Base-by-base conservation (phyloP, 2,888 invertebrate genomes). In the Drosophila maculinotata region DNA sequence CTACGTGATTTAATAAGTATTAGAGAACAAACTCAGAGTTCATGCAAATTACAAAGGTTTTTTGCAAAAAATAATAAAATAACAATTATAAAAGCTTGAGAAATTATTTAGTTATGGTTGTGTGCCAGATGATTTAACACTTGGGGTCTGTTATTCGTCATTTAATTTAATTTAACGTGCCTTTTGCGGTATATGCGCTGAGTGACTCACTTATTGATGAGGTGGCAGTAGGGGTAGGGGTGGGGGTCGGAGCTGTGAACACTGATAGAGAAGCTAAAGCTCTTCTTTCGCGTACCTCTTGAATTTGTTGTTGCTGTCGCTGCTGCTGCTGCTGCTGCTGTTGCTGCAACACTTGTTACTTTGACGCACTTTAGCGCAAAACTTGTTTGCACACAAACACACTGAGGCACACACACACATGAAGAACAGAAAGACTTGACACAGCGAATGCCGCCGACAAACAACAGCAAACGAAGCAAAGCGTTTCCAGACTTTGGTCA, bases 1-100 rank as follows among this genome's bases (percentile, higher is more conserved):
- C 60, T 82, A 79, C 79, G 84, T 84, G 75, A 84, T 74, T 69
- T 53, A 48, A 56, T 52, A 12, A 5, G 28, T 17, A 67, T 52
- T 52, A 23, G 30, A 51, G 26, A 54, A 44, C 28, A 44, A 33
- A 20, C 20, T 20, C 44, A 35, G 54, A 67, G 51, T 35, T 48
- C 48, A 42, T 74, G 59, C 51, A 59, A 63, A 53, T 44, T 35
- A 23, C 17, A 39, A 44, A 28, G 8, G 30, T 41, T 10, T 20
- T 7, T 20, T 20, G 20, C 3, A 12, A 47, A 4, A 41, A 57
- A 51, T 35, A 44, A 30, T 15, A 1, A 36, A 36, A 59, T 9
- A 51, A 25, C 17, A 23, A 17, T 17, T 49, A 54, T 12, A 28
- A 26, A 3, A 47, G 12, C 44, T 39, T 9, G 7, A 41, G 25